Evolutionary conservation across 2,113 vertebrate genomes (phyloP).

Genomic region (Pyrgilauda ruficollis): DNA sequence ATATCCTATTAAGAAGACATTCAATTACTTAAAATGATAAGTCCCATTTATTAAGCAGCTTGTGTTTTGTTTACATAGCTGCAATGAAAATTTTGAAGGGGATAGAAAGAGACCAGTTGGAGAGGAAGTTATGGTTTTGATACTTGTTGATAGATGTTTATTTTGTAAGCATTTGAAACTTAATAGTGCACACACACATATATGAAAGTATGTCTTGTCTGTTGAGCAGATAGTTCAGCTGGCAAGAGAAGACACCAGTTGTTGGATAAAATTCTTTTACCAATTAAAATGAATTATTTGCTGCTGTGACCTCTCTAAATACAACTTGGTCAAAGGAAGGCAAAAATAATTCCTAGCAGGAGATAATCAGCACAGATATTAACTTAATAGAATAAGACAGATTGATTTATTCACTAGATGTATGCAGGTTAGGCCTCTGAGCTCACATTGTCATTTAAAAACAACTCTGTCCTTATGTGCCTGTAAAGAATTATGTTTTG

Average conservation of each 20-base stretch:
- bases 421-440: background rate
- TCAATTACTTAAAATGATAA: background rate
- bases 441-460: background rate
- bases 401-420: conserved; percentile 35
- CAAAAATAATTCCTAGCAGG: background rate
- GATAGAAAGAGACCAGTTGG: background rate
- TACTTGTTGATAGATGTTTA: background rate
- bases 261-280: background rate
- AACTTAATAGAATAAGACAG: conserved; percentile 7
- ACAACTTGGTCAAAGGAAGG: background rate
- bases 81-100: background rate
- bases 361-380: background rate
- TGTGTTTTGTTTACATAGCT: background rate
- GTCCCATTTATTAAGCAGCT: conserved; percentile 25
- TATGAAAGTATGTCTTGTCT: background rate
- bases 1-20: background rate
- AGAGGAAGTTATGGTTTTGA: background rate
- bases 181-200: background rate
- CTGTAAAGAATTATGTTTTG: background rate
- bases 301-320: background rate
- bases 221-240: background rate
- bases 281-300: conserved; percentile 32
- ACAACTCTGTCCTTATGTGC: background rate
- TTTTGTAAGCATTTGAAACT: conserved; percentile 31
- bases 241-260: background rate